Evolutionary conservation across 2,113 vertebrate species (phyloP).

Genomic region (Turdus rufiventris): DNA sequence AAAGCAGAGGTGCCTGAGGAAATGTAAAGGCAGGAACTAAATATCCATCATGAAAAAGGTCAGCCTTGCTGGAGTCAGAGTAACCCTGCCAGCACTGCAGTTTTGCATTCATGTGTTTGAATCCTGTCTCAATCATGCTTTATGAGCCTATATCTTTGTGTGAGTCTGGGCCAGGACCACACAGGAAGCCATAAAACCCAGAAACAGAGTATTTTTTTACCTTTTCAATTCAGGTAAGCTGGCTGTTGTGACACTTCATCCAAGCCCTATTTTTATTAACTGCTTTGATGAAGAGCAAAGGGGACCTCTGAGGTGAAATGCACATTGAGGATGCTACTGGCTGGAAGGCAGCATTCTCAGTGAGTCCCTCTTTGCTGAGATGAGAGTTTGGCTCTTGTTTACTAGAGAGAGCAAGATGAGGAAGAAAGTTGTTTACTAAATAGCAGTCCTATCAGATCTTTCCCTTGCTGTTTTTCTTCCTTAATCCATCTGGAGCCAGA

Average conservation of each 20-base stretch:
- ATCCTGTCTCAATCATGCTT: background rate
- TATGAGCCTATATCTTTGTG: background rate
- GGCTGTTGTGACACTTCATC: background rate
- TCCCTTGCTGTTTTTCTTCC: background rate
- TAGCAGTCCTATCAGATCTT: background rate
- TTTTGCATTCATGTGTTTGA: background rate
- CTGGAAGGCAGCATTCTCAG: background rate
- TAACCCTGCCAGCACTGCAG: background rate
- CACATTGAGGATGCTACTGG: background rate
- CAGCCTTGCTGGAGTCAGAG: background rate
- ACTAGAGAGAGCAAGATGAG: background rate
- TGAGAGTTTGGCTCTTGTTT: background rate
- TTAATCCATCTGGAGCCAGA: background rate
- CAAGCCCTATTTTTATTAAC: background rate
- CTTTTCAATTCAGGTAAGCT: background rate
- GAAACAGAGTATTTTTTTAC: background rate
- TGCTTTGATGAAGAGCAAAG: background rate
- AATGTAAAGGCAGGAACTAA: background rate
- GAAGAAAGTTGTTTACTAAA: background rate
- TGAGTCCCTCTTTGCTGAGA: background rate
- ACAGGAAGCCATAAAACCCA: background rate
- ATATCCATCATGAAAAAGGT: background rate
- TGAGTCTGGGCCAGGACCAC: background rate
- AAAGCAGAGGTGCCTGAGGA: background rate
- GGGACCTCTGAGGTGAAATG: background rate